Evolutionary conservation across 2,113 vertebrate species (phyloP).

Genomic region (Azemiops feae): DNA sequence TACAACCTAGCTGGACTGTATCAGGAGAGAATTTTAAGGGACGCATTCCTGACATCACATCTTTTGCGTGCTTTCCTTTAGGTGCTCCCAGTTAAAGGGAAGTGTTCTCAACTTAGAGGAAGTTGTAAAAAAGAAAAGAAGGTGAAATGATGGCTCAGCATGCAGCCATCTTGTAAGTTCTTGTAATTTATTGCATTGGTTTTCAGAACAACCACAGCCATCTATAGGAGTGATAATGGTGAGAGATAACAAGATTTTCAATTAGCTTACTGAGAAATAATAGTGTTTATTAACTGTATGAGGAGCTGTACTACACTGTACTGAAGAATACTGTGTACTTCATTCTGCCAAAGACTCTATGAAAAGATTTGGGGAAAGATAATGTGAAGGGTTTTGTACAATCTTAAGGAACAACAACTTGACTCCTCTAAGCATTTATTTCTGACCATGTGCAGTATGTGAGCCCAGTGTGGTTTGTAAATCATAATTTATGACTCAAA

Average conservation of each 20-base stretch:
- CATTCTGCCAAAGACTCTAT: not conserved
- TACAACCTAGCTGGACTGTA: not conserved
- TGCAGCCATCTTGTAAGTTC: no score
- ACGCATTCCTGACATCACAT: not conserved
- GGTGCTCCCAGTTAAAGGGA: not conserved
- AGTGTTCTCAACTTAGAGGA: not conserved
- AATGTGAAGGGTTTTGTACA: not conserved
- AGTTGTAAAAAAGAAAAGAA: not conserved
- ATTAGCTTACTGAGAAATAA: not conserved
- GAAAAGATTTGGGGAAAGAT: not conserved
- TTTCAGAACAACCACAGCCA: not conserved
- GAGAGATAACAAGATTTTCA: not conserved
- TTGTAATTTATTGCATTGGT: not conserved
- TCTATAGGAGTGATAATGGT: not conserved
- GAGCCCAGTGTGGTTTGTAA: not conserved
- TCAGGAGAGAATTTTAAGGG: not conserved
- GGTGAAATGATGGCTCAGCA: no score
- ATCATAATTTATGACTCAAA: not conserved
- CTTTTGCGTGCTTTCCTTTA: not conserved
- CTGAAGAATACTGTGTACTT: not conserved
- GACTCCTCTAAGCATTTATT: not conserved
- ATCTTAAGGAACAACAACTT: not conserved
- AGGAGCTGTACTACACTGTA: not conserved
- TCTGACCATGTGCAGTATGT: not conserved
- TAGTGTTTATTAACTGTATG: not conserved